phyloP scores from a whole-genome alignment of 2,113 vertebrate species.

The Clarias batrachus region DNA sequence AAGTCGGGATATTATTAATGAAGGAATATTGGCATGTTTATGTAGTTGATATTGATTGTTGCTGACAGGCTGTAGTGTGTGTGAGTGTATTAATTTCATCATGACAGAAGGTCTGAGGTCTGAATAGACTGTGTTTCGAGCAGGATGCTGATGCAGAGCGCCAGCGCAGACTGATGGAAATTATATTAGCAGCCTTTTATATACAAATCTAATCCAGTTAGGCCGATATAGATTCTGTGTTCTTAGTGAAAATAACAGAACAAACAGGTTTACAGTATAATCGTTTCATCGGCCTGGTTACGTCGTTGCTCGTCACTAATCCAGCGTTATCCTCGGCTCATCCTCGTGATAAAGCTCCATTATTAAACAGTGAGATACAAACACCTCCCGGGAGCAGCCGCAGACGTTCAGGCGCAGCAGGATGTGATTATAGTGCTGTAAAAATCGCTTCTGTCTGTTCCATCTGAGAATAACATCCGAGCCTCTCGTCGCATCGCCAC shows the following conservation, averaged over 20 bases:
- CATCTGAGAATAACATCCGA: neutral
- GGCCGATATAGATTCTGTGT: neutral
- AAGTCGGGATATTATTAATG: neutral
- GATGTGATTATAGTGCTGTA: neutral
- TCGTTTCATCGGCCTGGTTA: neutral
- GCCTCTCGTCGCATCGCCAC: conserved; percentile 57
- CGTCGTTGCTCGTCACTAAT: neutral
- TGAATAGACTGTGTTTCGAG: neutral
- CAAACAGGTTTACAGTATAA: neutral
- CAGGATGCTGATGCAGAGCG: neutral
- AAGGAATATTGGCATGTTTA: neutral
- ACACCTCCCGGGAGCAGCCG: neutral
- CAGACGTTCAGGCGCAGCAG: neutral
- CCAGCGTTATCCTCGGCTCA: neutral
- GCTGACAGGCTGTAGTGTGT: neutral
- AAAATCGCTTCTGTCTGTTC: neutral
- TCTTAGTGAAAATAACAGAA: neutral
- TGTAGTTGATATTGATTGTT: neutral
- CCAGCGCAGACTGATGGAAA: neutral
- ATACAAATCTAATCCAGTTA: neutral
- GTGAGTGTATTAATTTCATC: neutral
- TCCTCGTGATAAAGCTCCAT: neutral
- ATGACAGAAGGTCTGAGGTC: neutral
- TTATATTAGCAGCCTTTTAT: neutral
- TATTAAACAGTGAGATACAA: neutral